Conservation (phyloP, 1,140 invertebrate species). For the Cydia splendana region DNA sequence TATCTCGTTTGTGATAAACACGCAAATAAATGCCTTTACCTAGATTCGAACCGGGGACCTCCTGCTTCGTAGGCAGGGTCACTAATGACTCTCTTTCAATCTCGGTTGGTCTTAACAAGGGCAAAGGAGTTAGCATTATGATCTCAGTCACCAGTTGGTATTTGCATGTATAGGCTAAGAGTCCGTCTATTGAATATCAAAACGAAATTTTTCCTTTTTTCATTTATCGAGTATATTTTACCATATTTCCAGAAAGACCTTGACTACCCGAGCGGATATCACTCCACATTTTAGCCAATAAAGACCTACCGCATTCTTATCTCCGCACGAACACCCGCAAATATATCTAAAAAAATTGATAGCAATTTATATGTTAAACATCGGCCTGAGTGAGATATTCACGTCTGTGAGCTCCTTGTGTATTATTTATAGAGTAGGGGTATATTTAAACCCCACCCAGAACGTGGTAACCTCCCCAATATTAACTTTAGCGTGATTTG, state of each 20-base stretch:
- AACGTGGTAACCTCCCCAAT: constrained; percentile 35
- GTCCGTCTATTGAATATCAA: background rate
- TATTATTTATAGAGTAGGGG: constrained; percentile 39
- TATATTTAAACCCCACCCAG: constrained; percentile 31
- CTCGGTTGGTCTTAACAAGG: too few relatives aligned
- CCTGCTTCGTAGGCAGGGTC: too few relatives aligned
- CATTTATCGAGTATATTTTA: constrained; percentile 41
- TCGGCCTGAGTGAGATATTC: constrained; percentile 65
- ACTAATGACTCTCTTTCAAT: too few relatives aligned
- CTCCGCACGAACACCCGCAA: constrained; percentile 57
- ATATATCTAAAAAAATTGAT: constrained; percentile 72
- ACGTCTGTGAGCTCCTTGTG: constrained; percentile 44
- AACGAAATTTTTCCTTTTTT: background rate
- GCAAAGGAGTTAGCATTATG: too few relatives aligned
- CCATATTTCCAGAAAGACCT: constrained; percentile 38
- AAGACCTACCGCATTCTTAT: constrained; percentile 58
- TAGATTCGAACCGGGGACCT: too few relatives aligned
- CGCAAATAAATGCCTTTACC: too few relatives aligned
- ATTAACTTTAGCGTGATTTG: constrained; percentile 35
- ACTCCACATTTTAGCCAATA: constrained; percentile 58
- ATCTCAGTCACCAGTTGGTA: too few relatives aligned
- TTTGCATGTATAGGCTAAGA: too few relatives aligned
- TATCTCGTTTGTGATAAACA: too few relatives aligned
- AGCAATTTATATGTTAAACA: constrained; percentile 76
- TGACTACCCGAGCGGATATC: constrained; percentile 53